Evolutionary conservation across 2,888 invertebrate genomes (phyloP).

Genomic region (Melanostoma mellinum): DNA sequence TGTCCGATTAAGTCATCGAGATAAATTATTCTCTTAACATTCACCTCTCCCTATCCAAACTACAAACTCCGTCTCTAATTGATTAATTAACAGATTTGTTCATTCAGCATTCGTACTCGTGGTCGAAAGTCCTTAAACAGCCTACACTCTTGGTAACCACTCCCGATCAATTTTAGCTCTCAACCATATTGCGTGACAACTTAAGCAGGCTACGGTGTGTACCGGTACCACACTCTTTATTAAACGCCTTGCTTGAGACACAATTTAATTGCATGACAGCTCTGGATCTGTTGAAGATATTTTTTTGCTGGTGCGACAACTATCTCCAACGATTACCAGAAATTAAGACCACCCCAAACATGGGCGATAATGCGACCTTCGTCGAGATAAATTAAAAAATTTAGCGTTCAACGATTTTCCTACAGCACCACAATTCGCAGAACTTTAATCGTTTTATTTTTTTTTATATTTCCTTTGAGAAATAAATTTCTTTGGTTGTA

Average conservation of each 20-base stretch:
- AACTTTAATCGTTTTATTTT: constrained; percentile 57
- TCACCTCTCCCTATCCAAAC: constrained; percentile 31
- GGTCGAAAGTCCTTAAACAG: constrained; percentile 38
- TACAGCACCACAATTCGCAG: constrained; percentile 58
- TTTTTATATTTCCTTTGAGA: constrained; percentile 16
- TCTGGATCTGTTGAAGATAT: constrained; percentile 51
- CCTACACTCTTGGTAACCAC: constrained; percentile 38
- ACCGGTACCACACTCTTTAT: constrained; percentile 7
- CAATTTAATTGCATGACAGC: constrained; percentile 29
- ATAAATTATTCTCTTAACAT: constrained; percentile 18
- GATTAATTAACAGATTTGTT: constrained; percentile 68
- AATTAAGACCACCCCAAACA: constrained; percentile 71
- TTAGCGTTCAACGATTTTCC: constrained; percentile 44
- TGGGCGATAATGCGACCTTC: constrained; percentile 52
- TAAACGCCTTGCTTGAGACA: not conserved
- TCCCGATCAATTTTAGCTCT: constrained; percentile 27
- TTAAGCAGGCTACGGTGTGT: not conserved
- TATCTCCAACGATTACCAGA: constrained; percentile 53
- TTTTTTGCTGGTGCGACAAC: constrained; percentile 45
- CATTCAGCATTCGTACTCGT: constrained; percentile 54
- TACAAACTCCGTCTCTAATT: constrained; percentile 46
- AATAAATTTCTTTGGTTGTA: constrained; percentile 6
- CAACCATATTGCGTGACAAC: constrained; percentile 42
- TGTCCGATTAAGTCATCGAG: constrained; percentile 42
- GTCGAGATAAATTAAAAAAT: constrained; percentile 32